Evolutionary conservation across 2,113 vertebrate genomes (phyloP).

Genomic region (Pseudopipra pipra): DNA sequence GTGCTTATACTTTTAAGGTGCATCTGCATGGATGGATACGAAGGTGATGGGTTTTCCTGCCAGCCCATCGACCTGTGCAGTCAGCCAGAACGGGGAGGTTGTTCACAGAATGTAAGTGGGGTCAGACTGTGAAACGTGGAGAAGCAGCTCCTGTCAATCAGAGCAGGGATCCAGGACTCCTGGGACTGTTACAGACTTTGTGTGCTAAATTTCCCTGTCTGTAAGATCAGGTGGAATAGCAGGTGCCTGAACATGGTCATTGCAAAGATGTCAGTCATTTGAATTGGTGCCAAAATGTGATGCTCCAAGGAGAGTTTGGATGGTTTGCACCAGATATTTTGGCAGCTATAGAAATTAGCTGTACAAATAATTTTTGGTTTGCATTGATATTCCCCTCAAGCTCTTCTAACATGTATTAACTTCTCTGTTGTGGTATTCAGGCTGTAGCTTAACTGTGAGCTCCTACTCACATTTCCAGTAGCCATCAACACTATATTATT

Average conservation of each 20-base stretch:
- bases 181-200: neutral
- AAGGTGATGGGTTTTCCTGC: conserved; percentile 91
- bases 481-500: neutral
- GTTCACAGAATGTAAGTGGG: conserved; percentile 85
- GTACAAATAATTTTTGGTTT: neutral
- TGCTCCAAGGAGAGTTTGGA: neutral
- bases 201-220: neutral
- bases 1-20: conserved; percentile 63
- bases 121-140: rapidly evolving
- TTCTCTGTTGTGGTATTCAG: neutral
- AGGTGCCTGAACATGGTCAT: neutral
- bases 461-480: neutral
- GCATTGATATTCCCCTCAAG: neutral
- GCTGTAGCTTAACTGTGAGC: neutral
- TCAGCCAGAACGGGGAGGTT: conserved; percentile 79
- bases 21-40: conserved; percentile 75
- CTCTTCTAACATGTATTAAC: neutral
- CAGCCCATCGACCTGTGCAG: conserved; percentile 80
- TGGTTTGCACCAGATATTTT: neutral
- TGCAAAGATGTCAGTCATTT: neutral
- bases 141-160: neutral
- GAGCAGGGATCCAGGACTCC: neutral
- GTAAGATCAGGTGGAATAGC: neutral
- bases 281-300: neutral
- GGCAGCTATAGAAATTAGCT: neutral